Conservation (phyloP, 2,797 vertebrate genomes). For the Epinephelus coioides region DNA sequence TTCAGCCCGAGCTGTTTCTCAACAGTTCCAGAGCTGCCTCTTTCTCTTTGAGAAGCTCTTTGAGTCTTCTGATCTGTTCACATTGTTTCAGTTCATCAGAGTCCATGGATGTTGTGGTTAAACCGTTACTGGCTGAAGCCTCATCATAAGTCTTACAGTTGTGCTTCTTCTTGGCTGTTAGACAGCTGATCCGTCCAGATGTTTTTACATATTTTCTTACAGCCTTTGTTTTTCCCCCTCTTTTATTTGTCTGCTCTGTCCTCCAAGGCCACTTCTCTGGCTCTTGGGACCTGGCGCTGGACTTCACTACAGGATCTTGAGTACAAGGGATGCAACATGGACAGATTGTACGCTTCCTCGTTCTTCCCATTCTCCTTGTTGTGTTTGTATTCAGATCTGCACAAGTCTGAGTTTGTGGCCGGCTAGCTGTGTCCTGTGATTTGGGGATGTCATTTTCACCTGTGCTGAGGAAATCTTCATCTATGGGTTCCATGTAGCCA, state of each 20-base stretch:
- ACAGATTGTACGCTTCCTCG: slow-evolving; percentile 70
- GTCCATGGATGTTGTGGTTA: slow-evolving; percentile 44
- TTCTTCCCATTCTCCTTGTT: slow-evolving; percentile 50
- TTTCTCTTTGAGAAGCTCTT: slow-evolving; percentile 72
- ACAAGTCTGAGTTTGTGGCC: slow-evolving; percentile 2
- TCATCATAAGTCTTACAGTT: slow-evolving; percentile 1
- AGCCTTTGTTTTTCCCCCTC: slow-evolving; percentile 13
- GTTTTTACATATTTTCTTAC: slow-evolving; percentile 25
- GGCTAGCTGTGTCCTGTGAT: neutral
- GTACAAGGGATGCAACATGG: slow-evolving; percentile 72
- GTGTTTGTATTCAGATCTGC: slow-evolving; percentile 27
- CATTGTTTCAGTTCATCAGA: slow-evolving; percentile 54
- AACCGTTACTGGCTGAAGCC: slow-evolving; percentile 17
- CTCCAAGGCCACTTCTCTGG: neutral
- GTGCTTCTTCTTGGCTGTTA: slow-evolving; percentile 17
- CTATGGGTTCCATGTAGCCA: slow-evolving; percentile 64
- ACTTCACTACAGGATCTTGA: slow-evolving; percentile 23
- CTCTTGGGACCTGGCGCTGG: neutral
- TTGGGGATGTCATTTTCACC: slow-evolving; percentile 10
- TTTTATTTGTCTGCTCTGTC: neutral
- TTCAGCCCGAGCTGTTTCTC: slow-evolving; percentile 44
- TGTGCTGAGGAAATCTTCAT: slow-evolving; percentile 58
- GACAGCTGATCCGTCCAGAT: slow-evolving; percentile 20
- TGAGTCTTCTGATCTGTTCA: slow-evolving; percentile 70
- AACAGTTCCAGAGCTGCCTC: slow-evolving; percentile 73